phyloP scores from a whole-genome alignment of 2,888 invertebrate genomes.

The Spilarctia lutea region DNA sequence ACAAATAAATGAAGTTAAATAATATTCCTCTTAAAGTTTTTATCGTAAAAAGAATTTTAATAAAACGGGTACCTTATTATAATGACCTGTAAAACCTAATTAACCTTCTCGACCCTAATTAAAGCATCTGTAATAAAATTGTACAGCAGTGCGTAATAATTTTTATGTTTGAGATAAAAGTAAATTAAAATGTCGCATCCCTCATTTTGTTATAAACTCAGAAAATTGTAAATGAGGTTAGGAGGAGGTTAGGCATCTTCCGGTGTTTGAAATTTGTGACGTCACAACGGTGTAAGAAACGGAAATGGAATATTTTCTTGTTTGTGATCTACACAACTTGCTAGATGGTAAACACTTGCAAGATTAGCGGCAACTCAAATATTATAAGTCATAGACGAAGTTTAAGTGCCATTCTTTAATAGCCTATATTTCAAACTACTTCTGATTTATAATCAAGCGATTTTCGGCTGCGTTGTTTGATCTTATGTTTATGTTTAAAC shows the following conservation, averaged over 20 bases:
- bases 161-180: slow-evolving; percentile 47
- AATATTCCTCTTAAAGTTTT: background rate
- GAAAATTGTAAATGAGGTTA: slow-evolving; percentile 46
- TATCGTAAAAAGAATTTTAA: background rate
- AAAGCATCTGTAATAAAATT: slow-evolving; percentile 37
- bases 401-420: no score
- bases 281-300: background rate
- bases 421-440: no score
- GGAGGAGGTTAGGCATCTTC: slow-evolving; percentile 16
- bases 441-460: no score
- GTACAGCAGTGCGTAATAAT: slow-evolving; percentile 47
- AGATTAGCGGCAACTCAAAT: no score
- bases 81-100: slow-evolving; percentile 6
- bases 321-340: background rate
- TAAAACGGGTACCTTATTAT: slow-evolving; percentile 8
- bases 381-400: no score
- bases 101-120: slow-evolving; percentile 33
- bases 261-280: background rate
- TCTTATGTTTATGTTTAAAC: no score
- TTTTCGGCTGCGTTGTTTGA: fast-evolving
- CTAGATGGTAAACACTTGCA: no score
- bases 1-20: background rate
- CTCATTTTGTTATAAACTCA: slow-evolving; percentile 30
- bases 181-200: slow-evolving; percentile 37
- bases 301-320: background rate